phyloP scores from a whole-genome alignment of 1,140 invertebrate genomes.

The Rhagoletis zephyria region DNA sequence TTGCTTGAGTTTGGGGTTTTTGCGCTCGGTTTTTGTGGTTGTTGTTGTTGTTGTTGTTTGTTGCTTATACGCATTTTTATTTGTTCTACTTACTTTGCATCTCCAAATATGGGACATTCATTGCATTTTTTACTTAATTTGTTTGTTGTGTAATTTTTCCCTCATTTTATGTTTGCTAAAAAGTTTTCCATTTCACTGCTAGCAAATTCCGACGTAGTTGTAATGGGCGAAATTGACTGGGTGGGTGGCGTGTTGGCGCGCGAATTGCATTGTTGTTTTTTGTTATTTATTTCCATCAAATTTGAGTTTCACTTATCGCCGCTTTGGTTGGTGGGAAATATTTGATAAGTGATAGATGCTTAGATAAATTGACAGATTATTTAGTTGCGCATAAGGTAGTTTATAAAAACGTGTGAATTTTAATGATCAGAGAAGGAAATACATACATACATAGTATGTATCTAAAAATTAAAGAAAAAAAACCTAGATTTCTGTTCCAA shows the following conservation, averaged over 20 bases:
- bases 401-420: background rate
- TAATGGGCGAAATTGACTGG: background rate
- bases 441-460: too few species aligned
- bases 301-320: background rate
- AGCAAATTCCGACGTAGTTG: background rate
- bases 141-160: background rate
- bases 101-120: slow-evolving; percentile 12
- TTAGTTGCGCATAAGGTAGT: background rate
- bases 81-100: slow-evolving; percentile 36
- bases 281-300: background rate
- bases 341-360: slow-evolving; percentile 1
- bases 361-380: slow-evolving; percentile 1
- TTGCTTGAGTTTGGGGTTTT: background rate
- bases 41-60: background rate
- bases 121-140: background rate
- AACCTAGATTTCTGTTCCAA: too few species aligned
- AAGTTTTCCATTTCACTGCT: background rate
- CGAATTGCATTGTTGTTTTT: background rate
- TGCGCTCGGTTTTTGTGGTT: background rate
- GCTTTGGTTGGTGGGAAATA: slow-evolving; percentile 35
- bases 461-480: too few species aligned
- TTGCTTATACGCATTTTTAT: slow-evolving; percentile 35
- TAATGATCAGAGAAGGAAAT: too few species aligned
- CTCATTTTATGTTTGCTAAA: background rate
- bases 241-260: background rate